phyloP scores from a whole-genome alignment of 2,888 invertebrate genomes.

The Bugula neritina region DNA sequence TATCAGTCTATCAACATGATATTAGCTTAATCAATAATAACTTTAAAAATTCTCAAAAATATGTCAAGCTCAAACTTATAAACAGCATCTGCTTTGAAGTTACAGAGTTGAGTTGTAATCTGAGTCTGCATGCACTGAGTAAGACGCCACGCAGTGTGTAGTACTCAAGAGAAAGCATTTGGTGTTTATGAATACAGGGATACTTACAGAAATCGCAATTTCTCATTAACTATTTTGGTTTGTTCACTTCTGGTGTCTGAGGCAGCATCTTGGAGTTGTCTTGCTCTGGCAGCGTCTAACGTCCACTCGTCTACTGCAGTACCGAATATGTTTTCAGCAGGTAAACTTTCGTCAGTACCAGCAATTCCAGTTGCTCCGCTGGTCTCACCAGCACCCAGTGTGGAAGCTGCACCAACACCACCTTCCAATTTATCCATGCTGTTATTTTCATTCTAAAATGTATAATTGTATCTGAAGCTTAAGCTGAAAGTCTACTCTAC shows the following conservation, averaged over 20 bases:
- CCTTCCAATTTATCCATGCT: neutral
- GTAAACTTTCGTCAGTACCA: neutral
- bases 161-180: too few relatives aligned
- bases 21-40: too few relatives aligned
- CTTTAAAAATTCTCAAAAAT: too few relatives aligned
- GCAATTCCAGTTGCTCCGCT: neutral
- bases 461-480: too few relatives aligned
- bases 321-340: constrained; percentile 35
- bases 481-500: too few relatives aligned
- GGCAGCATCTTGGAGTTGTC: constrained; percentile 32
- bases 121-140: too few relatives aligned
- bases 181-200: too few relatives aligned
- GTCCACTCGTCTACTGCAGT: constrained; percentile 44
- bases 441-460: constrained; percentile 19
- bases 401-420: neutral
- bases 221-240: neutral
- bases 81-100: too few relatives aligned
- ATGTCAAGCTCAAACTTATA: too few relatives aligned
- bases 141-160: too few relatives aligned
- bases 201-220: constrained; percentile 11
- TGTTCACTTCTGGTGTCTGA: constrained; percentile 30
- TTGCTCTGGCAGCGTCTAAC: constrained; percentile 37
- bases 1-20: too few relatives aligned
- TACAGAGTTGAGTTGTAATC: too few relatives aligned
- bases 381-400: neutral